Conservation (phyloP, 1,140 invertebrate species). For the Tetragnatha versicolor region DNA sequence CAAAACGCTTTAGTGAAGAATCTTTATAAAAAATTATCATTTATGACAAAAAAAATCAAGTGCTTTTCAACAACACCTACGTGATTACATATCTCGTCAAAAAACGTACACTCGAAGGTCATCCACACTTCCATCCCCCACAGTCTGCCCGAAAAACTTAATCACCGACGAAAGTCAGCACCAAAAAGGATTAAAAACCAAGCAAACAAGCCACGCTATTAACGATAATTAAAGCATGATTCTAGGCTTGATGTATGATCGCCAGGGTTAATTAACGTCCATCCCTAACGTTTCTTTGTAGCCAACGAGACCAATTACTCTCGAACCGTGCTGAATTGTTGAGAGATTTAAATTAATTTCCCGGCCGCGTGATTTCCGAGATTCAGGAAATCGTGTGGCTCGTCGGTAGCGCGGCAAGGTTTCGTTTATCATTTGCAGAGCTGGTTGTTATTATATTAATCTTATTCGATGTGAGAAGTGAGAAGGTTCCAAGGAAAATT, state of each 20-base stretch:
- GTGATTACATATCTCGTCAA: neutral
- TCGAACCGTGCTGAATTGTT: too few species aligned
- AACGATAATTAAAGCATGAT: slow-evolving; percentile 50
- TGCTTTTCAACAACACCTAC: slow-evolving; percentile 3
- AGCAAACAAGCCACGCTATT: slow-evolving; percentile 31
- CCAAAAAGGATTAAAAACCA: neutral
- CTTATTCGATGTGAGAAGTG: too few species aligned
- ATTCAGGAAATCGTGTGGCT: too few species aligned
- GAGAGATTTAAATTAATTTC: too few species aligned
- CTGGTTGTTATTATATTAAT: too few species aligned
- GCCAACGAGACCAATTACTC: slow-evolving; percentile 18
- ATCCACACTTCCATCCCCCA: slow-evolving; percentile 26
- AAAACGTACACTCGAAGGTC: slow-evolving; percentile 4
- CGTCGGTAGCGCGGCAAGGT: too few species aligned
- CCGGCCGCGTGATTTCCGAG: too few species aligned
- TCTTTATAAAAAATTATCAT: too few species aligned
- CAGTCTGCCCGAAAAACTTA: slow-evolving; percentile 30
- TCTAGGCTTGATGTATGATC: slow-evolving; percentile 29
- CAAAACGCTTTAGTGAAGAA: too few species aligned
- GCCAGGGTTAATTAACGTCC: slow-evolving; percentile 46
- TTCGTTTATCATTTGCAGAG: too few species aligned
- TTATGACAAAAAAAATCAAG: too few species aligned
- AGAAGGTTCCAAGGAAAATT: too few species aligned
- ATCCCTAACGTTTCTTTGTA: slow-evolving; percentile 40
- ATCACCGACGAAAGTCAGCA: slow-evolving; percentile 21